Percentiles rank a stretch among this genome's conserved stretches.
phyloP scores from a whole-genome alignment of 2,113 vertebrate genomes.

The Argyrosomus japonicus region DNA sequence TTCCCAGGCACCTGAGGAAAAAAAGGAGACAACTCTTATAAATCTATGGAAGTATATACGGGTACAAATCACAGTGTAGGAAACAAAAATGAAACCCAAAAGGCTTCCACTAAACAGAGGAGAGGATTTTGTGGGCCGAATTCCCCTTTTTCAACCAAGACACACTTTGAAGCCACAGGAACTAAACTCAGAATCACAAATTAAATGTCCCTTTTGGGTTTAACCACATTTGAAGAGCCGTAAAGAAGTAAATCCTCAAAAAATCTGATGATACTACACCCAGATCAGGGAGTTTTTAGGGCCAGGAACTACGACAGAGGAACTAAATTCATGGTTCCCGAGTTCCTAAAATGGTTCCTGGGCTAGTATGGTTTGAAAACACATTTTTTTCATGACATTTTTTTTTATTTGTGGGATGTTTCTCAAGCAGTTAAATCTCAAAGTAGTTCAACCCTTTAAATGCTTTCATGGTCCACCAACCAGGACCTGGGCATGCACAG shows the following conservation, averaged over 20 bases:
- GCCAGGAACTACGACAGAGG: background rate
- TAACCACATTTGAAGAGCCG: too few species aligned
- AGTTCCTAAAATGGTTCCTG: background rate
- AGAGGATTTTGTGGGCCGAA: background rate
- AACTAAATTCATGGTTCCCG: background rate
- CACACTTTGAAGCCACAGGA: too few species aligned
- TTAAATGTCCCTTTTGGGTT: too few species aligned
- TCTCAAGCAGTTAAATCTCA: too few species aligned
- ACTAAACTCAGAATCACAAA: too few species aligned
- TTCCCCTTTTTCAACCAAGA: background rate
- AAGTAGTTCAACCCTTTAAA: too few species aligned
- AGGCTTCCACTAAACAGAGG: background rate
- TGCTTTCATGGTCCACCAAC: background rate
- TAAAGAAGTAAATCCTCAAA: too few species aligned
- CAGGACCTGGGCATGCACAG: background rate
- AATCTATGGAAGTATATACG: background rate
- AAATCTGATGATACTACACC: too few species aligned
- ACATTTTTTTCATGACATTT: too few species aligned
- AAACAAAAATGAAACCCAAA: background rate
- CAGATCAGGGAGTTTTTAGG: too few species aligned
- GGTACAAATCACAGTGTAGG: background rate
- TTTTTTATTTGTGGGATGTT: too few species aligned
- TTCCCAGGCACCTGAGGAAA: conserved; percentile 76
- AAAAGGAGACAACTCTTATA: background rate
- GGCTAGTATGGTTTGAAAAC: too few species aligned